phyloP scores from a whole-genome alignment of 2,888 invertebrate species.

The Apotomis turbidana region DNA sequence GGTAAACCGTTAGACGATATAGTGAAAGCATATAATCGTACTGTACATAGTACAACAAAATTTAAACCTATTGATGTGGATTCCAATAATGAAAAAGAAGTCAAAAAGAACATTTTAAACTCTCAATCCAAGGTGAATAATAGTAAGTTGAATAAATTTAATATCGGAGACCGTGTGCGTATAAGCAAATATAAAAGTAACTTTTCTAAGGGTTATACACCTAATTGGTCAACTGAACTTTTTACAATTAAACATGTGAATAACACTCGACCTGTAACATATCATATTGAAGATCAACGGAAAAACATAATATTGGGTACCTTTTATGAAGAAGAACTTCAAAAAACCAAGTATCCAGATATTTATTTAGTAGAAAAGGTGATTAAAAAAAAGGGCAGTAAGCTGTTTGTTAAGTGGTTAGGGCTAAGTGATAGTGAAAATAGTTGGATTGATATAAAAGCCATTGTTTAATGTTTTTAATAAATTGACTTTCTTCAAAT shows the following conservation, averaged over 20 bases:
- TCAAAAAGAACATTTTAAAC: constrained; percentile 3
- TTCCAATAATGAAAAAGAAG: constrained; percentile 17
- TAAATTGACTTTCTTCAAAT: too few species aligned
- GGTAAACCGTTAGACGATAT: constrained; percentile 28
- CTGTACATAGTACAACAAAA: constrained; percentile 29
- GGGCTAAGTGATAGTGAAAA: background rate
- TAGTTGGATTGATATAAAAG: too few species aligned
- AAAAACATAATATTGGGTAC: constrained; percentile 52
- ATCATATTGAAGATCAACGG: constrained; percentile 51
- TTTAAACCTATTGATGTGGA: constrained; percentile 12
- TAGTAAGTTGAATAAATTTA: background rate
- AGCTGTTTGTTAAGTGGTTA: background rate
- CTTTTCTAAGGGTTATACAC: constrained; percentile 51
- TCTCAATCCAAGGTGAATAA: background rate
- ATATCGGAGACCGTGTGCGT: background rate
- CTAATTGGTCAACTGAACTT: constrained; percentile 55
- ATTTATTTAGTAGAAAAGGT: constrained; percentile 55
- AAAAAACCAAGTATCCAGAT: constrained; percentile 52
- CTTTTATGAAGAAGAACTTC: constrained; percentile 56
- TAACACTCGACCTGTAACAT: constrained; percentile 51
- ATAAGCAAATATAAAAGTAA: constrained; percentile 2
- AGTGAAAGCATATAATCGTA: constrained; percentile 34
- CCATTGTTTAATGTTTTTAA: too few species aligned
- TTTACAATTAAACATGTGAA: constrained; percentile 50
- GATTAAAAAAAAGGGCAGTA: too few species aligned